Base-by-base conservation (phyloP, 2,113 vertebrate species). In the Bos indicus region DNA sequence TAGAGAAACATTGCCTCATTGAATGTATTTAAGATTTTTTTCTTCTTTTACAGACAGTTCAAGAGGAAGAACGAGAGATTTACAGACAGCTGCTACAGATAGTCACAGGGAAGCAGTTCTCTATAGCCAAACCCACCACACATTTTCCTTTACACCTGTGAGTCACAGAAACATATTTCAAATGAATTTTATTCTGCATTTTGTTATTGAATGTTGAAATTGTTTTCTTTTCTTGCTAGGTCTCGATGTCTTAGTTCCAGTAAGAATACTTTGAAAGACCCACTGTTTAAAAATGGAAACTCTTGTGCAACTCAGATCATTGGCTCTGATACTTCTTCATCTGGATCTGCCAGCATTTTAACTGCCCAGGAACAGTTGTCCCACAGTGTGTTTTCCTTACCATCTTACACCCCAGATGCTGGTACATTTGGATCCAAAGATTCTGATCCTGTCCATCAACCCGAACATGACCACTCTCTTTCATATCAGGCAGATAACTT, bases 1-100 rank as follows among this genome's bases (percentile, higher is more conserved):
- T 81, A 93, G 46, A 89, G 59, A 90, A 97, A 40, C 28, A 77
- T 9, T 92, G 95, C 57, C 46, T 97, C 23, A 21, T 90, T 96
- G 28, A 2, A 43, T 95, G 40, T 90, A 23, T 91, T 91, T 95
- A 94, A 95, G 40, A 7, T 67, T 93, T 97, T 57, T 94, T 67
- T 81, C 82, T 91, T 92, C 83, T 51, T 96, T 94, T 19, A 2
- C 88, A 99, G 99, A 99, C 99, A 0, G 99, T 99, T 95, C 96
- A 99, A 89, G 99, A 99, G 96, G 99, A 99, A 87, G 99, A 99
- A 98, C 99, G 99, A 91, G 99, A 99, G 97, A 99, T 99, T 90
- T 99, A 99, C 98, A 98, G 99, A 97, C 99, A 99, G 96, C 98
- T 99, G 95, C 98, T 99, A 59, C 99, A 99, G 98, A 99, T 99